phyloP scores from a whole-genome alignment of 2,797 vertebrate species.

The Schizothorax lantsangensis region DNA sequence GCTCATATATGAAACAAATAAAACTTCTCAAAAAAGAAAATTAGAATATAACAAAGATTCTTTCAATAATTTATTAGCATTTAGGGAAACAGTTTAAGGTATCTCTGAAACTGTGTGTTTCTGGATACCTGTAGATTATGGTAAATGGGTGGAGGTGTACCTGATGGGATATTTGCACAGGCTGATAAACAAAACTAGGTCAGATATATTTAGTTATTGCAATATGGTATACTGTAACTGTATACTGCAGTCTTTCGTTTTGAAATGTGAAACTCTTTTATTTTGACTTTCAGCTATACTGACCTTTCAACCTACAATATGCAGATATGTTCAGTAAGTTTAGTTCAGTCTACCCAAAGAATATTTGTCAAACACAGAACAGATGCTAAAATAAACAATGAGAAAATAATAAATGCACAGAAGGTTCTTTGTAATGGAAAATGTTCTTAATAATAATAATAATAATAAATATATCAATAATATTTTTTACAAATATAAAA shows the following conservation, averaged over 20 bases:
- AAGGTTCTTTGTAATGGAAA: not conserved
- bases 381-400: not conserved
- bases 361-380: not conserved
- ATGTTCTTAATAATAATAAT: not conserved
- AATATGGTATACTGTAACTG: not conserved
- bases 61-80: not conserved
- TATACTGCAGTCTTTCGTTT: not conserved
- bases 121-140: not conserved
- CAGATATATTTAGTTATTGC: constrained; percentile 5
- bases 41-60: not conserved
- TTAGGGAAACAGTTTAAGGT: not conserved
- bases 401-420: not conserved
- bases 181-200: constrained; percentile 24
- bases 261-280: not conserved
- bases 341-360: not conserved
- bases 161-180: not conserved
- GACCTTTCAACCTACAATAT: not conserved
- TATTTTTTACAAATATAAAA: too few relatives aligned
- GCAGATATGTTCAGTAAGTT: too few relatives aligned
- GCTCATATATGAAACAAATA: not conserved
- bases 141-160: not conserved
- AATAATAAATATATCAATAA: not conserved
- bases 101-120: not conserved
- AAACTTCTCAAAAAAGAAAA: not conserved
- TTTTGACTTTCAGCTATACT: not conserved